Evolutionary conservation across 2,797 vertebrate genomes (phyloP).

Genomic region (Mus caroli): DNA sequence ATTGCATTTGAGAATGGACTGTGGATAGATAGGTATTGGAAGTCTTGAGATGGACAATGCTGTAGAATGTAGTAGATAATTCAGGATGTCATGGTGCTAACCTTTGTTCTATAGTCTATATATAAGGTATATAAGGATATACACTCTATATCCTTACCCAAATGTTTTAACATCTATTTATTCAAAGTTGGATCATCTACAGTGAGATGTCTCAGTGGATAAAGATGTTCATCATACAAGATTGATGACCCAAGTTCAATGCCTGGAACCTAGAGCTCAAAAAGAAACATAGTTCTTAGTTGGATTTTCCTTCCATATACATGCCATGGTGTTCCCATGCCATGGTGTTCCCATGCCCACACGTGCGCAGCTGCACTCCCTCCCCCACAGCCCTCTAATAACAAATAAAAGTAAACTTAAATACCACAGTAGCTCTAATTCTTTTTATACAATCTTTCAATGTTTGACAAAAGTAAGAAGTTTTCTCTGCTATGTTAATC

Average conservation of each 20-base stretch:
- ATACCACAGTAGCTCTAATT: slow-evolving; percentile 5
- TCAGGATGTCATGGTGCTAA: background rate
- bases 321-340: too few relatives aligned
- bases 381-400: background rate
- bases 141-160: background rate
- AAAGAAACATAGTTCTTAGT: background rate
- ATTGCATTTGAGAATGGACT: background rate
- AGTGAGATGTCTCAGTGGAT: background rate
- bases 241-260: background rate
- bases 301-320: background rate
- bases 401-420: background rate
- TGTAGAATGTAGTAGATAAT: background rate
- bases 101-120: background rate
- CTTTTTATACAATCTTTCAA: background rate
- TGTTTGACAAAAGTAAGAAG: background rate
- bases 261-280: background rate
- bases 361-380: background rate
- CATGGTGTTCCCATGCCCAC: too few relatives aligned
- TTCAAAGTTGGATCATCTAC: background rate
- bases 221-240: background rate
- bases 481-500: background rate
- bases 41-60: background rate
- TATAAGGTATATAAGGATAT: too few relatives aligned
- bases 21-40: background rate
- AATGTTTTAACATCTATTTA: background rate